These are phyloP conservation scores for Zygaena filipendulae DNA, from an alignment of 2,888 invertebrate species.

Conservation along the genomic window DNA sequence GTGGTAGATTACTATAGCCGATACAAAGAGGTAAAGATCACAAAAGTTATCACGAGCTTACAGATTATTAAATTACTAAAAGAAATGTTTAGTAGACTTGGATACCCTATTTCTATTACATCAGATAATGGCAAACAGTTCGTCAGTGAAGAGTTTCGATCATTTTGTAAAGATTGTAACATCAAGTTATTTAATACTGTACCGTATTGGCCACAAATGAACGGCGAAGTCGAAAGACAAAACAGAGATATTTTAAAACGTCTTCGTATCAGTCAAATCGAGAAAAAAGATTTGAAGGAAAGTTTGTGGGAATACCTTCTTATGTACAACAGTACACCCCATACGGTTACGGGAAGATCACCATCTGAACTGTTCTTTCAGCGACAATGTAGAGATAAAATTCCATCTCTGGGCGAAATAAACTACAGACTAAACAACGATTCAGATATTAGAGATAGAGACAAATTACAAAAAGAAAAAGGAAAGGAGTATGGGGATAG, in stretches of 20 bases:
- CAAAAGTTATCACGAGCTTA: not conserved
- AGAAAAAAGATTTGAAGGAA: constrained; percentile 5
- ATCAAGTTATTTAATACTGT: constrained; percentile 2
- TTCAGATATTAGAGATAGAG: no score
- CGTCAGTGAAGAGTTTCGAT: constrained; percentile 1
- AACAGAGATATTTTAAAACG: constrained; percentile 1
- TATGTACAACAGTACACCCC: constrained; percentile 17
- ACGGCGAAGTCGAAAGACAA: constrained; percentile 1
- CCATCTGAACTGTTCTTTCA: constrained; percentile 16
- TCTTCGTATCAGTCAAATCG: not conserved
- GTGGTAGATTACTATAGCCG: constrained; percentile 2
- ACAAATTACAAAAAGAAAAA: constrained; percentile 12
- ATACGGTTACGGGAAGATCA: constrained; percentile 14
- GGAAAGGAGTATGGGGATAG: no score
- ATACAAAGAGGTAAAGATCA: constrained; percentile 4
- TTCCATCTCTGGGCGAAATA: no score
- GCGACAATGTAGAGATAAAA: no score
- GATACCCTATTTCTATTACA: constrained; percentile 2
- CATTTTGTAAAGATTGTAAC: constrained; percentile 1
- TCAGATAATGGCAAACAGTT: constrained; percentile 4
- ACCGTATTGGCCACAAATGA: constrained; percentile 1
- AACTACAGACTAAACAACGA: no score
- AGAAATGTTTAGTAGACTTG: constrained; percentile 1
- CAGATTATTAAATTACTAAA: constrained; percentile 1
- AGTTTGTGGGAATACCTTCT: constrained; percentile 2